Evolutionary conservation across 2,113 vertebrate genomes (phyloP).

Genomic region (Siphamia tubifer): DNA sequence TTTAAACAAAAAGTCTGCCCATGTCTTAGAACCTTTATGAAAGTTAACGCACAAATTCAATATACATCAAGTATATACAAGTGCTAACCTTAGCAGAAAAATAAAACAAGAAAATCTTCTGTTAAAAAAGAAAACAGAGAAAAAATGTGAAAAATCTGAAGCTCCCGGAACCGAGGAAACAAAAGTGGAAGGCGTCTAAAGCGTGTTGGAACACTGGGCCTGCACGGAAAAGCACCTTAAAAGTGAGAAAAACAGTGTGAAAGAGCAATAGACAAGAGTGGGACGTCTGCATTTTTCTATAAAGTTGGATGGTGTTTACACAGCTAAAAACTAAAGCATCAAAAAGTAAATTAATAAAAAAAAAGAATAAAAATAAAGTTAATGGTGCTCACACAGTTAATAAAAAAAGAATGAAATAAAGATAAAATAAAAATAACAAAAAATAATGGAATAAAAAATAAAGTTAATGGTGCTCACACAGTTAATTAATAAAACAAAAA

Average conservation of each 20-base stretch:
- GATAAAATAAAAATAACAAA: too few relatives aligned
- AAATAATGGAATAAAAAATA: too few relatives aligned
- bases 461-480: conserved; percentile 86
- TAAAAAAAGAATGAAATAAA: too few relatives aligned
- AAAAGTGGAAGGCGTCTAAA: conserved; percentile 13
- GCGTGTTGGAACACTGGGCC: conserved; percentile 3
- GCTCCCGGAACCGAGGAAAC: conserved; percentile 25
- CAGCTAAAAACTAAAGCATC: not conserved
- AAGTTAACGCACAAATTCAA: conserved; percentile 87
- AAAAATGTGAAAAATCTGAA: conserved; percentile 33
- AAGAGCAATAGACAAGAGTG: conserved; percentile 72
- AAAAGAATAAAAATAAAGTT: too few relatives aligned
- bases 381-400: conserved; percentile 85
- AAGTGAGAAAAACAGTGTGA: conserved; percentile 76
- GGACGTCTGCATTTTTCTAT: conserved; percentile 75
- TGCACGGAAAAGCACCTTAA: conserved; percentile 34
- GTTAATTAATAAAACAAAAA: too few relatives aligned
- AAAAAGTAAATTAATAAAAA: not conserved
- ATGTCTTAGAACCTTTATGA: conserved; percentile 83
- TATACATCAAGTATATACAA: too few relatives aligned
- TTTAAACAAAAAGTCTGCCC: conserved; percentile 80
- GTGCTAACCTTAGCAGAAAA: conserved; percentile 86
- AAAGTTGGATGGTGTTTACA: conserved; percentile 57
- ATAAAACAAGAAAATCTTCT: too few relatives aligned
- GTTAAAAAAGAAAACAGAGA: conserved; percentile 40